Conservation (phyloP, 1,140 invertebrate species). For the Microplitis mediator region DNA sequence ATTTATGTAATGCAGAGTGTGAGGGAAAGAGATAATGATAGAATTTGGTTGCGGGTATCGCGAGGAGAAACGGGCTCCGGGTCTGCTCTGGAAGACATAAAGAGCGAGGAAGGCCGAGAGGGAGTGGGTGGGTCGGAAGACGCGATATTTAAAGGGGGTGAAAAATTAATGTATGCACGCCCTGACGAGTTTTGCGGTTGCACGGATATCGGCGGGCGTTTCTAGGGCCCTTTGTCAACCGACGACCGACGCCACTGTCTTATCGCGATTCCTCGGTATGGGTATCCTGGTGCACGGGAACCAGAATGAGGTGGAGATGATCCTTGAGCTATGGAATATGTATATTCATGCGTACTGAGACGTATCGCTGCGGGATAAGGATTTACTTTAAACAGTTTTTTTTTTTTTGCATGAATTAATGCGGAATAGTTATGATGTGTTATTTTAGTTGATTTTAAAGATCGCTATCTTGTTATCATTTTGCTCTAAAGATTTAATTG, state of each 20-base stretch:
- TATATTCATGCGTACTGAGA: background rate
- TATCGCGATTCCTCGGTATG: constrained; percentile 45
- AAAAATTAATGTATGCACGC: constrained; percentile 55
- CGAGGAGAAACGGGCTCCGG: too few relatives aligned
- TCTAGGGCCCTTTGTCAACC: constrained; percentile 55
- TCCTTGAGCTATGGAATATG: background rate
- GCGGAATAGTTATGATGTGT: background rate
- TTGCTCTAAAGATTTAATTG: too few relatives aligned
- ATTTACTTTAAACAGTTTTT: background rate
- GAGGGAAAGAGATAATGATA: background rate
- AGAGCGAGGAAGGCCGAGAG: constrained; percentile 12
- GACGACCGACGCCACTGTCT: constrained; percentile 50
- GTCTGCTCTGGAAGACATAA: constrained; percentile 20
- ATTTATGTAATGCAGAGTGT: too few relatives aligned
- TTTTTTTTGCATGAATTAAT: background rate
- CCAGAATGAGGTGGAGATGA: constrained; percentile 1
- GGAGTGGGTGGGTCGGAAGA: constrained; percentile 29
- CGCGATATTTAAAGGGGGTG: constrained; percentile 12
- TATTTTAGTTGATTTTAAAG: too few relatives aligned
- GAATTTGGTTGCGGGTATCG: background rate
- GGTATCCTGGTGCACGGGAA: background rate
- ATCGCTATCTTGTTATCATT: too few relatives aligned
- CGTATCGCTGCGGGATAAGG: too few relatives aligned
- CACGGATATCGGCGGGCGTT: constrained; percentile 51
- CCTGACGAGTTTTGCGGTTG: constrained; percentile 47